A percentile compares a stretch with the other conserved stretches of the same genome.
phyloP scores from a whole-genome alignment of 2,888 invertebrate species.

The Reticulitermes lucifugus region DNA sequence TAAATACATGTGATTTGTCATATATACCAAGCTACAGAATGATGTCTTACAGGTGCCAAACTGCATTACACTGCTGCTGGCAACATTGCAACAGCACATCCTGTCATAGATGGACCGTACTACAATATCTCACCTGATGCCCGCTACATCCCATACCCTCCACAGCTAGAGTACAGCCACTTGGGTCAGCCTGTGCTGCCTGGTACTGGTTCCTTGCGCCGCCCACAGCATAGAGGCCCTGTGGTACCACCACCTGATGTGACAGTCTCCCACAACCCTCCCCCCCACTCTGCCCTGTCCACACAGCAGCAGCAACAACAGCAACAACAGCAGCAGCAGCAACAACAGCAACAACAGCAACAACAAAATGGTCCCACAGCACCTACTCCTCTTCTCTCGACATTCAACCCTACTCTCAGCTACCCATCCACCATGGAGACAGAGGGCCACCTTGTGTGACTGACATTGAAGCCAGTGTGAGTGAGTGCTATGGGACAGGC shows the following conservation, averaged over 20 bases:
- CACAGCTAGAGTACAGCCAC: constrained; percentile 74
- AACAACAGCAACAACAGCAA: not conserved
- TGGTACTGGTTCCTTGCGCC: constrained; percentile 69
- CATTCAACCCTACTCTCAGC: constrained; percentile 59
- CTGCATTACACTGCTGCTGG: constrained; percentile 68
- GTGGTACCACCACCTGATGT: constrained; percentile 63
- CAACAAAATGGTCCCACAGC: constrained; percentile 51
- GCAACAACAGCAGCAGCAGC: constrained; percentile 21
- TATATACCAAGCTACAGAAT: too few species aligned
- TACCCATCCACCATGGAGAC: constrained; percentile 57
- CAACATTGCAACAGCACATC: constrained; percentile 76
- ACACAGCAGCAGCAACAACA: constrained; percentile 43
- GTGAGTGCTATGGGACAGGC: not conserved
- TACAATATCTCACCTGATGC: constrained; percentile 80
- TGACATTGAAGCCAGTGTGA: constrained; percentile 8
- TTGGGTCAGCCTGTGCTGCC: constrained; percentile 67
- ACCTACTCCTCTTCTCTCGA: constrained; percentile 57
- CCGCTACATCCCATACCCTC: constrained; percentile 84
- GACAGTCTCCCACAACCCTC: constrained; percentile 66
- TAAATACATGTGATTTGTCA: too few species aligned
- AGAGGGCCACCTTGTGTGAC: constrained; percentile 59
- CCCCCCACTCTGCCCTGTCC: constrained; percentile 22
- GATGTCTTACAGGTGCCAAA: constrained; percentile 65
- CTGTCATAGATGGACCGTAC: constrained; percentile 82
- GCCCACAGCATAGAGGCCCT: constrained; percentile 60